Conservation (phyloP, 1,140 invertebrate genomes). For the Prorops nasuta region DNA sequence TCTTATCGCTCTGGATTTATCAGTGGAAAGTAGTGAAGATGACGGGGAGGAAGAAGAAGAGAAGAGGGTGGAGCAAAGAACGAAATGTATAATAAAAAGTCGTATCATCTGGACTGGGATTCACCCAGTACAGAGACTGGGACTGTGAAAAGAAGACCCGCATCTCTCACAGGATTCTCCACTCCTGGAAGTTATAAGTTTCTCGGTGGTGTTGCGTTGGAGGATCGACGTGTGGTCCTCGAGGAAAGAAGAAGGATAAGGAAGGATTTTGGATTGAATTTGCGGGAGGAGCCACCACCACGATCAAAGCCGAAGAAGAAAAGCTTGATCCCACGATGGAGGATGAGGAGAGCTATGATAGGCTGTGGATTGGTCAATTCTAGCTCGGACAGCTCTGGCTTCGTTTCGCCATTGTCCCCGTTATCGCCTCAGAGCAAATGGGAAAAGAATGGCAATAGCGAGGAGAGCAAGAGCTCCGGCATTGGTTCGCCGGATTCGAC, state of each 20-base stretch:
- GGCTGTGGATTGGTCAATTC: slow-evolving; percentile 33
- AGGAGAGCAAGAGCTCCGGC: slow-evolving; percentile 42
- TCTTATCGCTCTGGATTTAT: slow-evolving; percentile 4
- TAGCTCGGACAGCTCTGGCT: slow-evolving; percentile 45
- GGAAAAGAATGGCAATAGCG: slow-evolving; percentile 4
- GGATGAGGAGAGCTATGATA: slow-evolving; percentile 6
- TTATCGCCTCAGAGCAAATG: slow-evolving; percentile 37
- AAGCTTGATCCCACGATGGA: slow-evolving; percentile 30
- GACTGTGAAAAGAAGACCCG: slow-evolving; percentile 63
- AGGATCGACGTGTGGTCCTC: background rate
- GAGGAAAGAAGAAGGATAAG: slow-evolving; percentile 6
- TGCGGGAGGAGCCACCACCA: slow-evolving; percentile 20
- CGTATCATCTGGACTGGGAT: slow-evolving; percentile 63
- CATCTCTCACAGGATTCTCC: slow-evolving; percentile 41
- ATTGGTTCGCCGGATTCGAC: slow-evolving; percentile 36
- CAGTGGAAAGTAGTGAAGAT: background rate
- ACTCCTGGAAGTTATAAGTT: slow-evolving; percentile 17
- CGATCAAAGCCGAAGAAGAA: slow-evolving; percentile 6
- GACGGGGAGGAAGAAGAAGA: background rate
- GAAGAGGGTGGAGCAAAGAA: background rate
- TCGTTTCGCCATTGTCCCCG: slow-evolving; percentile 43
- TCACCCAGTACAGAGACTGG: slow-evolving; percentile 67
- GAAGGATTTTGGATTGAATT: slow-evolving; percentile 35
- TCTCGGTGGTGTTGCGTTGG: too few species aligned
- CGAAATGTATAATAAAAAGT: too few species aligned